phyloP scores from a whole-genome alignment of 2,888 invertebrate species.

The Masnerella sp. region DNA sequence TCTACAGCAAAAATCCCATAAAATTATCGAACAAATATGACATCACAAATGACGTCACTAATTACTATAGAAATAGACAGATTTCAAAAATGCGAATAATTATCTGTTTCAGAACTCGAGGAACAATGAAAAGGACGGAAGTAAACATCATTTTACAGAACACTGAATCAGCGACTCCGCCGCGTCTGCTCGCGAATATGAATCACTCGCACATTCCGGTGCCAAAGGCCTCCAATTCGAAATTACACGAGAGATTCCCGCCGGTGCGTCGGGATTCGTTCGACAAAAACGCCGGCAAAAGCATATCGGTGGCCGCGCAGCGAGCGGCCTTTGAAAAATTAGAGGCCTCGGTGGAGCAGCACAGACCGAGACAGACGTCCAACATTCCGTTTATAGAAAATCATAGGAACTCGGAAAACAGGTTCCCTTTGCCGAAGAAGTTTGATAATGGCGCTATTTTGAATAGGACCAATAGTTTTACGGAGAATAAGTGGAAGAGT shows the following conservation, averaged over 20 bases:
- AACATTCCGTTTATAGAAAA: conserved; percentile 43
- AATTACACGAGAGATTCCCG: conserved; percentile 67
- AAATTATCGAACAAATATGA: too few relatives aligned
- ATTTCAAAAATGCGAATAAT: too few relatives aligned
- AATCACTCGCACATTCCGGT: conserved; percentile 75
- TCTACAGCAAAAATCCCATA: too few relatives aligned
- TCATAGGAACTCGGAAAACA: conserved; percentile 46
- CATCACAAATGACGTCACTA: too few relatives aligned
- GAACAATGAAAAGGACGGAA: conserved; percentile 56
- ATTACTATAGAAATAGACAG: too few relatives aligned
- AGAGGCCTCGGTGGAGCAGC: conserved; percentile 63
- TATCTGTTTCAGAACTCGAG: too few relatives aligned
- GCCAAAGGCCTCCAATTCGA: conserved; percentile 68
- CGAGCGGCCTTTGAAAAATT: conserved; percentile 73
- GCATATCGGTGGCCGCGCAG: conserved; percentile 73
- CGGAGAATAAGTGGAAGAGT: conserved; percentile 80
- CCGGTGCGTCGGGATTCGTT: conserved; percentile 65
- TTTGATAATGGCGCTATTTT: conserved; percentile 60
- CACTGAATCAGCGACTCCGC: conserved; percentile 12
- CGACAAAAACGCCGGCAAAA: conserved; percentile 65
- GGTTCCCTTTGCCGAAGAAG: conserved; percentile 29
- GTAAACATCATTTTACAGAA: conserved; percentile 48
- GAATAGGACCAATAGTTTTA: conserved; percentile 69
- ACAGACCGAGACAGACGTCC: conserved; percentile 7
- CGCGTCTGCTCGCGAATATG: conserved; percentile 60